Base-by-base conservation (phyloP, 2,113 vertebrate species). In the Emydocephalus ijimae region DNA sequence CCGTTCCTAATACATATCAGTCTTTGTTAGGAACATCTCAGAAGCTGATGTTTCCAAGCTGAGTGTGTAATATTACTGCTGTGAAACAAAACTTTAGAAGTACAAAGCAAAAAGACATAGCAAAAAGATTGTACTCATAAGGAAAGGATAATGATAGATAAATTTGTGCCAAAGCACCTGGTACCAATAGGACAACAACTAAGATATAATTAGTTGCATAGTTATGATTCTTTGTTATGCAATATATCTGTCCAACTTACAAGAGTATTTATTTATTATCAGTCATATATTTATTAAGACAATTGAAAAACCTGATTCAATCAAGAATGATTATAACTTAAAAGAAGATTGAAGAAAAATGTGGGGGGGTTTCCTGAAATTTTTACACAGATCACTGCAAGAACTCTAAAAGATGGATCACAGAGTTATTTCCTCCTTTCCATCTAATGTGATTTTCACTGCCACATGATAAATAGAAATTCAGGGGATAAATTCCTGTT, bases 21-120 rank as follows among this genome's bases (percentile, higher is more conserved):
- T 24, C 61, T 81, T 87, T 95, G 93, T 95, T 94, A 57, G 54
- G 61, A 61, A 64, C 91, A 91, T 92, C 59, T 50, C 90, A 23
- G 45, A 64, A 59, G 26, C 50, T 55, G 59, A 86, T 85, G 86
- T 43, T 91, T 91, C 61, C 26, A 81, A 39, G 85, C 89, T 93
- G 87, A 48, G 87, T 14, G 94, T 90, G 81, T 15, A 87, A 61
- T 29, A 61, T 89, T 57, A 89, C 89, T 39, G 34, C 91, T 91
- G 34, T 59, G 39, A 39, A 91, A 85, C 64, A 54, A 89, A 69
- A 21, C 12, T 43, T 45, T 34, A 26, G 61, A 92, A 56, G 81
- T 81, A 55, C 69, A 88, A 26, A 89, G 45, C 57, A 87, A 61
- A 64, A 56, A 52, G 21, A 11, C 52, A 57, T 15, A 39, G 52